These are phyloP conservation scores for Parasteatoda tepidariorum DNA, from an alignment of 1,140 invertebrate genomes.

Conservation along the genomic window DNA sequence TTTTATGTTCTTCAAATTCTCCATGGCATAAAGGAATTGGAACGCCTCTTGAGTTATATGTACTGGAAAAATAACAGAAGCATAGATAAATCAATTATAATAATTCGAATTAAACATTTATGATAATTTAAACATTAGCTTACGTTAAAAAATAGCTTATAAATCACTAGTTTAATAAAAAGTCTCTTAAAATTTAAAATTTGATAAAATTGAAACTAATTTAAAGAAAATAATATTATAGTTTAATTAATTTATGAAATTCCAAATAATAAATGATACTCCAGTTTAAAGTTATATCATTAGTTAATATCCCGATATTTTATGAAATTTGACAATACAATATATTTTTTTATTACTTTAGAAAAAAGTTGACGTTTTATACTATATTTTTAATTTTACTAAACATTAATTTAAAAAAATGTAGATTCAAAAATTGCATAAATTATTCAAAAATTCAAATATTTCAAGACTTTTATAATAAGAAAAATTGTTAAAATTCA, in stretches of 20 bases:
- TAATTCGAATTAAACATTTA: not conserved
- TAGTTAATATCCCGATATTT: too few species aligned
- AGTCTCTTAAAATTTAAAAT: not conserved
- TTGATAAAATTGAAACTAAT: not conserved
- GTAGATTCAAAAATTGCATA: too few species aligned
- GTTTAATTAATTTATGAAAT: not conserved
- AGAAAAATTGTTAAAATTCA: too few species aligned
- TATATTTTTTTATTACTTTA: too few species aligned
- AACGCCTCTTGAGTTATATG: conserved; percentile 25
- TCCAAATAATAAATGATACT: too few species aligned
- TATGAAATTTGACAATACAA: too few species aligned
- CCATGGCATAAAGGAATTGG: conserved; percentile 26
- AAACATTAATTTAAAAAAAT: too few species aligned
- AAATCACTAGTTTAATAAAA: not conserved
- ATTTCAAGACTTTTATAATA: too few species aligned
- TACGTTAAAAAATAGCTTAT: not conserved
- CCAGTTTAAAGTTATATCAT: too few species aligned
- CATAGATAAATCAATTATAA: not conserved
- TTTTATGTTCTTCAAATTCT: conserved; percentile 43
- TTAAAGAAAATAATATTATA: not conserved
- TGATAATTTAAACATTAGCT: not conserved
- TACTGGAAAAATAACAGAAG: conserved; percentile 17
- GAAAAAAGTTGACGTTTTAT: too few species aligned
- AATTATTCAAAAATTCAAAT: too few species aligned
- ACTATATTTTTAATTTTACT: too few species aligned